Evolutionary conservation across 2,113 vertebrate genomes (phyloP).

Genomic region (Tragelaphus strepsiceros): DNA sequence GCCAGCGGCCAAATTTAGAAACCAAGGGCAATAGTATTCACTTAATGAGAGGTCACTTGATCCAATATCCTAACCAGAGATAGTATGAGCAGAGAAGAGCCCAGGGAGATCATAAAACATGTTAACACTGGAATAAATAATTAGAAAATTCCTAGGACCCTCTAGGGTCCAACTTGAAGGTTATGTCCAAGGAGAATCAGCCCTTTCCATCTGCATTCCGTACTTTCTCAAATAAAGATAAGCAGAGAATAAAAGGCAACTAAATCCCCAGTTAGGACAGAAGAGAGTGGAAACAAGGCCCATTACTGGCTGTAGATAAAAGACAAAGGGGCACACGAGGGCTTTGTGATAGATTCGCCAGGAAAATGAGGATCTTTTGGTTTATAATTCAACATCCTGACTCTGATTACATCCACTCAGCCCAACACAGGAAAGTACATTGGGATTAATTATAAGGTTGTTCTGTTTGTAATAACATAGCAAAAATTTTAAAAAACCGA

Average conservation of each 20-base stretch:
- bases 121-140: slow-evolving; percentile 62
- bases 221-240: slow-evolving; percentile 37
- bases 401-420: not conserved
- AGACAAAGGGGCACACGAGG: not conserved
- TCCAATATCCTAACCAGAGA: slow-evolving; percentile 56
- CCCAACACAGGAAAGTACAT: not conserved
- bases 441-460: slow-evolving; percentile 7
- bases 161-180: slow-evolving; percentile 55
- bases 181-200: slow-evolving; percentile 60
- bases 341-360: not conserved
- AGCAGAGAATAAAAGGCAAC: slow-evolving; percentile 24
- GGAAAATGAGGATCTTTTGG: slow-evolving; percentile 42
- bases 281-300: not conserved
- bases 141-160: slow-evolving; percentile 56
- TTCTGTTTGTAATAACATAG: not conserved
- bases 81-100: slow-evolving; percentile 25
- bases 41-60: slow-evolving; percentile 44
- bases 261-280: not conserved
- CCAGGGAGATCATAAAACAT: slow-evolving; percentile 46
- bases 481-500: not conserved
- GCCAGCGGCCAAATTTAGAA: slow-evolving; percentile 43
- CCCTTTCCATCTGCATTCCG: slow-evolving; percentile 15
- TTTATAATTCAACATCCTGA: slow-evolving; percentile 5
- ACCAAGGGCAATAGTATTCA: slow-evolving; percentile 39
- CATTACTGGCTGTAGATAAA: not conserved